Evolutionary conservation across 2,888 invertebrate species (phyloP).

Genomic region (Luffia ferchaultella): DNA sequence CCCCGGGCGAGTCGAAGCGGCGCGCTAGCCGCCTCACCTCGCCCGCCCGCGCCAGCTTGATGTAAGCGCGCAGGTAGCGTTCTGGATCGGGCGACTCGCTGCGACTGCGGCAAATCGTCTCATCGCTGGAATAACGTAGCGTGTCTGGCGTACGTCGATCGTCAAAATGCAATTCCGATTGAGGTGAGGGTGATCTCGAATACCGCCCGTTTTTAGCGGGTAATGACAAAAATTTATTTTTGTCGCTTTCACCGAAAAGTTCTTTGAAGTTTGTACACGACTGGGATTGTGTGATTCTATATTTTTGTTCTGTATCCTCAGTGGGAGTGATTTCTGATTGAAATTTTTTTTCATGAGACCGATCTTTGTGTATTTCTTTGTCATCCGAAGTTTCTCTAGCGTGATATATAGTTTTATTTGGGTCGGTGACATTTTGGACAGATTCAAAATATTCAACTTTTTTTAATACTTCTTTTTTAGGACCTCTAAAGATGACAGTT

Average conservation of each 20-base stretch:
- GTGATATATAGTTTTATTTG: slow-evolving; percentile 53
- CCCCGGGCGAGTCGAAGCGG: slow-evolving; percentile 77
- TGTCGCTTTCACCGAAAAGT: slow-evolving; percentile 79
- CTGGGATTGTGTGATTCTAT: slow-evolving; percentile 64
- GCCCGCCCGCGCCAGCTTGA: slow-evolving; percentile 76
- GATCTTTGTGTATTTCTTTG: slow-evolving; percentile 29
- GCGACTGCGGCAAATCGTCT: slow-evolving; percentile 74
- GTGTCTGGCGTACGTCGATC: slow-evolving; percentile 59
- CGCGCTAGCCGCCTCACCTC: slow-evolving; percentile 81
- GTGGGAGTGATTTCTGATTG: slow-evolving; percentile 20
- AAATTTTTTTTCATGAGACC: slow-evolving; percentile 23
- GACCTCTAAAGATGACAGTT: slow-evolving; percentile 71
- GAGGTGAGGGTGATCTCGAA: slow-evolving; percentile 58
- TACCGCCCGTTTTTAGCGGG: slow-evolving; percentile 49
- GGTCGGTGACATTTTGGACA: slow-evolving; percentile 61
- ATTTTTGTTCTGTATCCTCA: slow-evolving; percentile 25
- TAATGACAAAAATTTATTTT: slow-evolving; percentile 64
- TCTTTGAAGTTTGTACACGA: slow-evolving; percentile 81
- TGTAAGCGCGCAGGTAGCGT: slow-evolving; percentile 72
- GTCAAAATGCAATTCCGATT: slow-evolving; percentile 51
- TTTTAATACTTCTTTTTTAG: slow-evolving; percentile 71
- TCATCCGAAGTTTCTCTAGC: slow-evolving; percentile 60
- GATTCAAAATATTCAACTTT: slow-evolving; percentile 86
- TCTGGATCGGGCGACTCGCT: slow-evolving; percentile 79
- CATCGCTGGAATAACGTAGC: slow-evolving; percentile 67